These are phyloP conservation scores for Micropoecilia bifurca DNA, from an alignment of 2,797 vertebrate species.

Conservation along the genomic window DNA sequence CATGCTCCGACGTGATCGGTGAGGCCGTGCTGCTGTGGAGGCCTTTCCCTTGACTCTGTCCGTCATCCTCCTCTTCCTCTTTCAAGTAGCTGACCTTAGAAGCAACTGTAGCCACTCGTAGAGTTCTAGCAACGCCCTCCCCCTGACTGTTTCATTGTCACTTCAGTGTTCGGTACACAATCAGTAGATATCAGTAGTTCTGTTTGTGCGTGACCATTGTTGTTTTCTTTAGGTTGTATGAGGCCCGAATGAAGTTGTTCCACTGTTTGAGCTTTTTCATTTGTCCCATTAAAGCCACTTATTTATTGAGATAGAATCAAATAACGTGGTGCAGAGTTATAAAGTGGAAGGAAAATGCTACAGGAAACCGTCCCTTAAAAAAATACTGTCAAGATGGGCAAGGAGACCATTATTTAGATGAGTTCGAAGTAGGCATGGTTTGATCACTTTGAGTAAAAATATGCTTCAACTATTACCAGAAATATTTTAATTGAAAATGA, in stretches of 20 bases:
- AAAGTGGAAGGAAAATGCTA: neutral
- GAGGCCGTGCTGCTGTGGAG: constrained; percentile 57
- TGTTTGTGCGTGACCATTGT: constrained; percentile 50
- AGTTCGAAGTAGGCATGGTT: neutral
- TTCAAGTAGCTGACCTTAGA: constrained; percentile 70
- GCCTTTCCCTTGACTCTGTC: constrained; percentile 61
- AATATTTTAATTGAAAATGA: neutral
- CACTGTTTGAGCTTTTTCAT: neutral
- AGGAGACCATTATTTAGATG: neutral
- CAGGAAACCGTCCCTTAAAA: neutral
- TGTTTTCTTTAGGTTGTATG: constrained; percentile 22
- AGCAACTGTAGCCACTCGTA: constrained; percentile 59
- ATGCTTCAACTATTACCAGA: neutral
- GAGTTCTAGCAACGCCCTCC: constrained; percentile 52
- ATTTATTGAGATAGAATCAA: neutral
- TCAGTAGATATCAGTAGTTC: constrained; percentile 51
- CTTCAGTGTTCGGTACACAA: constrained; percentile 49
- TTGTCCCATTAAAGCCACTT: neutral
- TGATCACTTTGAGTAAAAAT: neutral
- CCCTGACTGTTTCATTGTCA: constrained; percentile 62
- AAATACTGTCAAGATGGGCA: neutral
- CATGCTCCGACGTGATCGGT: constrained; percentile 59
- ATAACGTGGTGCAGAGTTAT: neutral
- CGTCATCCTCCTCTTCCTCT: constrained; percentile 27
- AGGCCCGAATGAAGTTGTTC: neutral